Evolutionary conservation across 1,140 invertebrate genomes (phyloP), one percentile per base, ranked within the genome.

Genomic region (Aethina tumida): DNA sequence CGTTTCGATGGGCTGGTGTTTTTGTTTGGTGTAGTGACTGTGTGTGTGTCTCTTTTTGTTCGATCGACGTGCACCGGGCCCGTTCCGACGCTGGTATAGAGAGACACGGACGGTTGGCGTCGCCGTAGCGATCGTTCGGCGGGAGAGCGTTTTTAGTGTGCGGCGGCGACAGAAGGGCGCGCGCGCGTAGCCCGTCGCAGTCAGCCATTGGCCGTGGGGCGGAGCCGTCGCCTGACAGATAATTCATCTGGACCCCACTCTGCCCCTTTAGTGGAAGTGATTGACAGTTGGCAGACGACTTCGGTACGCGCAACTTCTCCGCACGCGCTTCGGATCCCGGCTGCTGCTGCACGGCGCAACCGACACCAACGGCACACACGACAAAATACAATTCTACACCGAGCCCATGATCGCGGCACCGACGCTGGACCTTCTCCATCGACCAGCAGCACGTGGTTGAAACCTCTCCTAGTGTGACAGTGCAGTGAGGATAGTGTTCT

Each of bases 201-300:
- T 42, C 51, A 48, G 53, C 53, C 55, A 59, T 60, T 59, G 56
- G 56, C 37, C 41, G 53, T 41, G 44, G 45, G 58, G 60, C 55
- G 59, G 40, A 41, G 40, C 50, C 42, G 38, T 29, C 29, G 33
- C 26, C 47, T 56, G 59, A 60, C 58, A 59, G 58, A 60, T 59
- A 60, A 57, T 60, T 61, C 60, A 61, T 62, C 55, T 56, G 48
- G 49, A 44, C 54, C 67, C 69, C 70, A 66, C 69, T 70, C 66
- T 65, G 49, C 51, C 53, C 59, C 55, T 56, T 56, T 55, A 45
- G 60, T 62, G 42, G 61, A 65, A 62, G 66, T 72, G 71, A 74
- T 74, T 74, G 71, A 74, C 71, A 73, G 71, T 74, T 74, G 67
- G 70, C 70, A 71, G 71, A 72, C 69, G 70, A 71, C 70, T 70